phyloP scores from a whole-genome alignment of 2,797 vertebrate species.

The Ceryle rudis region DNA sequence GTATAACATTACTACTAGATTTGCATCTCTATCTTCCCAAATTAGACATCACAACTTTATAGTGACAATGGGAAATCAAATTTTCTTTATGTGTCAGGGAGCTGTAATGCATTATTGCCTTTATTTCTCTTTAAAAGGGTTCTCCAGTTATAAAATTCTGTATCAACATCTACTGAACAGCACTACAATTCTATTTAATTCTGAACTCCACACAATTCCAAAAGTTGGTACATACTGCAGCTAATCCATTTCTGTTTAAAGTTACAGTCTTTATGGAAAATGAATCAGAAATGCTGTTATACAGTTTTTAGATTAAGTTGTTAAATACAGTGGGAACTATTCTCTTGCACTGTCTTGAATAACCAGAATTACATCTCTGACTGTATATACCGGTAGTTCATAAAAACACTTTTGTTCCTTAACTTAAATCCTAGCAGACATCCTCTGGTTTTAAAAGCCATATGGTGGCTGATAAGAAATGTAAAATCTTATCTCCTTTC shows the following conservation, averaged over 20 bases:
- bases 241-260: constrained; percentile 38
- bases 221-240: background rate
- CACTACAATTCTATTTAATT: background rate
- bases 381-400: constrained; percentile 53
- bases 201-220: background rate
- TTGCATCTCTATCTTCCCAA: background rate
- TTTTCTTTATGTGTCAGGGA: background rate
- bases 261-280: constrained; percentile 17
- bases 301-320: constrained; percentile 45
- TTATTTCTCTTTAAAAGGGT: constrained; percentile 12
- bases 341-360: constrained; percentile 44
- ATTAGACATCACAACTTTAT: background rate
- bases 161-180: background rate
- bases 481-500: constrained; percentile 54
- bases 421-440: constrained; percentile 63
- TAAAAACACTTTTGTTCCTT: constrained; percentile 67
- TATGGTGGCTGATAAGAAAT: constrained; percentile 62
- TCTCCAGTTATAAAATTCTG: constrained; percentile 8
- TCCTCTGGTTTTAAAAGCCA: constrained; percentile 49
- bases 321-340: constrained; percentile 41
- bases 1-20: background rate
- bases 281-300: constrained; percentile 36
- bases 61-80: background rate
- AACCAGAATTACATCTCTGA: constrained; percentile 36
- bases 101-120: background rate